Conservation (phyloP, 2,797 vertebrate species). For the Luscinia megarhynchos region DNA sequence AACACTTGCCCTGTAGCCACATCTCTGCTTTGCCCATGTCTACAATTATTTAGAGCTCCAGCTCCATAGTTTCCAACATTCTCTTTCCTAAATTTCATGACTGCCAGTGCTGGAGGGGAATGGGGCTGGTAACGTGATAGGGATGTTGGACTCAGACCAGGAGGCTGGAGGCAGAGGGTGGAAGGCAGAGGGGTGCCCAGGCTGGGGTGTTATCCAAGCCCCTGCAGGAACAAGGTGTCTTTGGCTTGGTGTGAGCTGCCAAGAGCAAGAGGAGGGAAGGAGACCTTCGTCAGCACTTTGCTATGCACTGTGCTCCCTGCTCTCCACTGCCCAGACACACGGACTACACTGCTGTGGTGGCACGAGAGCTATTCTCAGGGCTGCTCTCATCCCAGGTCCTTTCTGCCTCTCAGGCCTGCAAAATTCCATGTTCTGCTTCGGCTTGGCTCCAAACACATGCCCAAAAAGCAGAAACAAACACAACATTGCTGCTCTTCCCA, state of each 20-base stretch:
- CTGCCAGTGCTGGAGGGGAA: neutral
- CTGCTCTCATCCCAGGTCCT: rapidly evolving
- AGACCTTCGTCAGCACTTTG: neutral
- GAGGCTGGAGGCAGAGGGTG: neutral
- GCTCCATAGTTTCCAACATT: neutral
- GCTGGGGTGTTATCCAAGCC: neutral
- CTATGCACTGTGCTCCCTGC: neutral
- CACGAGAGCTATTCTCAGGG: rapidly evolving
- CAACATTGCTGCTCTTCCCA: rapidly evolving
- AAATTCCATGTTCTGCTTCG: rapidly evolving
- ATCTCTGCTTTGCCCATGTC: neutral
- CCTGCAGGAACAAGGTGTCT: conserved; percentile 10
- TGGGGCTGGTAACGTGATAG: neutral
- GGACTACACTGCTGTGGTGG: rapidly evolving
- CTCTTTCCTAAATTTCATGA: neutral
- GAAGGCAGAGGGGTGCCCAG: neutral
- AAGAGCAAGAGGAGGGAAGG: neutral
- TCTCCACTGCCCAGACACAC: rapidly evolving
- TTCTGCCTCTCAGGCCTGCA: neutral
- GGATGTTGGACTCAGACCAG: neutral
- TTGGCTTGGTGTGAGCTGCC: neutral
- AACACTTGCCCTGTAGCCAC: neutral
- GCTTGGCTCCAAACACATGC: rapidly evolving
- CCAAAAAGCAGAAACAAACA: neutral
- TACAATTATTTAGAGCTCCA: neutral